A percentile compares a stretch with the other conserved stretches of the same genome.
These are phyloP conservation scores for Hypomecis atomaria DNA, from an alignment of 2,888 invertebrate species.

Conservation along the genomic window DNA sequence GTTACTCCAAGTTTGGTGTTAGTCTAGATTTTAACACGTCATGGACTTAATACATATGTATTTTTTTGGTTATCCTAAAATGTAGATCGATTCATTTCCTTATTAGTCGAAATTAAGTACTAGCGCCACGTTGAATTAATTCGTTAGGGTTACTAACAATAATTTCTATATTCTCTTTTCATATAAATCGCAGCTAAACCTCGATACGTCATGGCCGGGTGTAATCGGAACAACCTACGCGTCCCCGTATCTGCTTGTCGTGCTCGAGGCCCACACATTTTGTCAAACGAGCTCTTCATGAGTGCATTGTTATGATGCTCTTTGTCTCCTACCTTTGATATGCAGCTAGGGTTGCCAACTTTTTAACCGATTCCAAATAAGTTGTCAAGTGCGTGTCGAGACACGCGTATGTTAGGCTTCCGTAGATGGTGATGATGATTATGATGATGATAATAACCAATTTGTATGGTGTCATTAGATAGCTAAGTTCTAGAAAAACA, in stretches of 20 bases:
- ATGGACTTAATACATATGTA: too few relatives aligned
- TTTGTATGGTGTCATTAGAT: too few relatives aligned
- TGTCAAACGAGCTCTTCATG: slow-evolving; percentile 52
- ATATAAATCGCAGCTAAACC: not conserved
- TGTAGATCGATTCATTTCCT: not conserved
- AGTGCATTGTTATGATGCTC: slow-evolving; percentile 41
- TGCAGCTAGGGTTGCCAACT: not conserved
- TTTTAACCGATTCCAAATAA: too few relatives aligned
- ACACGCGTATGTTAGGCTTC: too few relatives aligned
- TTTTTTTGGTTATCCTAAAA: too few relatives aligned
- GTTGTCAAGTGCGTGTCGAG: too few relatives aligned
- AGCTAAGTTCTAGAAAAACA: too few relatives aligned
- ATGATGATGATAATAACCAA: too few relatives aligned
- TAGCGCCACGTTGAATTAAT: slow-evolving; percentile 1
- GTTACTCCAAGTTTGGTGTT: not conserved
- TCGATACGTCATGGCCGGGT: slow-evolving; percentile 38
- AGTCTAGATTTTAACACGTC: not conserved
- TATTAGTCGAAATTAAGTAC: too few relatives aligned
- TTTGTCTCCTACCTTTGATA: slow-evolving; percentile 43
- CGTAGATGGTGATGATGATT: too few relatives aligned
- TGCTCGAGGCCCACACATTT: slow-evolving; percentile 56
- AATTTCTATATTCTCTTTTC: not conserved
- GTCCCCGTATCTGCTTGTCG: slow-evolving; percentile 53
- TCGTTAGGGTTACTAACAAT: not conserved
- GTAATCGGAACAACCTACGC: slow-evolving; percentile 59